phyloP scores from a whole-genome alignment of 2,888 invertebrate species.

The Noctua janthe region DNA sequence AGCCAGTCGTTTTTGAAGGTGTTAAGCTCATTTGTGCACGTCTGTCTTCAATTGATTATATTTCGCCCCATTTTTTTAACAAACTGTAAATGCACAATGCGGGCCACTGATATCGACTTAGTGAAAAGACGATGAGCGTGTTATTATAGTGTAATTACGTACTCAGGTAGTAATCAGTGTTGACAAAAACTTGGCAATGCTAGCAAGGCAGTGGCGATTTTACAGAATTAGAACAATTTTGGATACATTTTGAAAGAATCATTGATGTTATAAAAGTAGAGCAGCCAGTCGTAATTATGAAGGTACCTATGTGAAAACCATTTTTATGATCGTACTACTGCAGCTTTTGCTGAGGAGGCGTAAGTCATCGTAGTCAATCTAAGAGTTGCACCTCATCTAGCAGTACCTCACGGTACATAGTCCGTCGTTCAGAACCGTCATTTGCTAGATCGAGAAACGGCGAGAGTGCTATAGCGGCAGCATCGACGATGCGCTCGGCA shows the following conservation, averaged over 20 bases:
- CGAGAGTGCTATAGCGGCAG: not conserved
- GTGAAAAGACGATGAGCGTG: conserved; percentile 11
- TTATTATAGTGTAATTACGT: not conserved
- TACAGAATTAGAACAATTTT: conserved; percentile 7
- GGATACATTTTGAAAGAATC: not conserved
- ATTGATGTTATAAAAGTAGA: not conserved
- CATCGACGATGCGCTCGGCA: not conserved
- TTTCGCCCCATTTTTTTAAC: conserved; percentile 1
- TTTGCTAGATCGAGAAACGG: not conserved
- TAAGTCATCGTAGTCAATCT: not conserved
- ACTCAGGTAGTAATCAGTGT: not conserved
- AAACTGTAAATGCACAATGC: conserved; percentile 8
- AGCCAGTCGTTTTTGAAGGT: conserved; percentile 1
- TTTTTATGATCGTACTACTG: too few species aligned
- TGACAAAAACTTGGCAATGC: conserved; percentile 11
- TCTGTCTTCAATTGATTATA: conserved; percentile 27
- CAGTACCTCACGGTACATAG: not conserved
- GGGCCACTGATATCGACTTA: not conserved
- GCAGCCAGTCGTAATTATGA: too few species aligned
- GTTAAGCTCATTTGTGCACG: conserved; percentile 11
- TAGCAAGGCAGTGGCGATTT: not conserved
- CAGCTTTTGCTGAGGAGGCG: too few species aligned
- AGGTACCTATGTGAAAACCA: too few species aligned
- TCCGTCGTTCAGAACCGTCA: not conserved
- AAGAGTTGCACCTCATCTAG: not conserved